phyloP scores from a whole-genome alignment of 2,797 vertebrate genomes.

The Loriculus beryllinus region DNA sequence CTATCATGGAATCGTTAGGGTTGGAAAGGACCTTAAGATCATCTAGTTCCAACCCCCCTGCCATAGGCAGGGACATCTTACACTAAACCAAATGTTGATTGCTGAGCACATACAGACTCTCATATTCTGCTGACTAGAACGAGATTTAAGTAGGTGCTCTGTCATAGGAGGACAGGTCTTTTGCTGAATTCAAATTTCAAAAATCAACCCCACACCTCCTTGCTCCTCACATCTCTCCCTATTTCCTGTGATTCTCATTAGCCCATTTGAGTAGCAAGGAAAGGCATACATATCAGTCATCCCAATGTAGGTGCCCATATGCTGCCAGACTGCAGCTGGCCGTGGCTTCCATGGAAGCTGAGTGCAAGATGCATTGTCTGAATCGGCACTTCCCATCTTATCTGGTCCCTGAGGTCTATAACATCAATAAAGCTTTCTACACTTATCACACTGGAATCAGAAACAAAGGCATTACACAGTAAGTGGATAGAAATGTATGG shows the following conservation, averaged over 20 bases:
- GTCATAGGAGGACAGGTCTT: neutral
- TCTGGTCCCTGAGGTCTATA: neutral
- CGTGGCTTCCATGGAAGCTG: neutral
- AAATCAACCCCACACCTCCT: neutral
- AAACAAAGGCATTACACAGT: neutral
- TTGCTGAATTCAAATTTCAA: neutral
- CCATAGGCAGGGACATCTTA: too few relatives aligned
- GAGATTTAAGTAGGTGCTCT: neutral
- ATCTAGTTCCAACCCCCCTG: too few relatives aligned
- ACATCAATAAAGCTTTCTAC: neutral
- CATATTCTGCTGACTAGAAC: neutral
- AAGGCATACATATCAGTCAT: neutral
- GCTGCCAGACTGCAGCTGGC: neutral
- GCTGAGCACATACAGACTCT: neutral
- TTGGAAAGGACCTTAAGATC: too few relatives aligned
- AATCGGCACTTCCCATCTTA: neutral
- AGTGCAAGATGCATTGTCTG: neutral
- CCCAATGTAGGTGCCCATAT: fast-evolving
- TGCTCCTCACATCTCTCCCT: neutral
- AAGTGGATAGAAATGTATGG: neutral
- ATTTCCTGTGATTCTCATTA: neutral
- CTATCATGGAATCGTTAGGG: too few relatives aligned
- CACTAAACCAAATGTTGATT: neutral
- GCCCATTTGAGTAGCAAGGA: neutral
- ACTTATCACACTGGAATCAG: neutral